These are phyloP conservation scores for Tethea ocularis DNA, from an alignment of 2,888 invertebrate species.

Conservation along the genomic window DNA sequence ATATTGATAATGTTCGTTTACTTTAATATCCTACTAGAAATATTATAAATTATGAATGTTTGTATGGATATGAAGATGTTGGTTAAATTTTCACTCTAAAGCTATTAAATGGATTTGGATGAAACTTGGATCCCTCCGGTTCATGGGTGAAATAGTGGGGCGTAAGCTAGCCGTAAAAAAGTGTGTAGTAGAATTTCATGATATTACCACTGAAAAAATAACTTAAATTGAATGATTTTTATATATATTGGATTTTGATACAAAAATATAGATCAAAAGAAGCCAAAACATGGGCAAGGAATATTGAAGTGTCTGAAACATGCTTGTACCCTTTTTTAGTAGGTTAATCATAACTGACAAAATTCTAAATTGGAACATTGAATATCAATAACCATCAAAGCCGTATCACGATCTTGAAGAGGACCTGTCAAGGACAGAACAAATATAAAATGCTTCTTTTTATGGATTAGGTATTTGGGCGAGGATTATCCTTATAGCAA, in stretches of 20 bases:
- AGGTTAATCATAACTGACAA: slow-evolving; percentile 1
- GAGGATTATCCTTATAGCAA: slow-evolving; percentile 5
- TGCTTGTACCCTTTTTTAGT: neutral
- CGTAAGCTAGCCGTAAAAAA: too few species aligned
- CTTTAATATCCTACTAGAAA: too few species aligned
- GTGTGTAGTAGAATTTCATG: too few species aligned
- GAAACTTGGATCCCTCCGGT: too few species aligned
- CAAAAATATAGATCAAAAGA: neutral
- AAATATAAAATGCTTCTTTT: slow-evolving; percentile 5
- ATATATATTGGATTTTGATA: too few species aligned
- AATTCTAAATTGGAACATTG: neutral
- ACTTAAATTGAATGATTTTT: too few species aligned
- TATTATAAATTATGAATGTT: too few species aligned
- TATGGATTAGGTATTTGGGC: slow-evolving; percentile 1
- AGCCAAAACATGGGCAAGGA: neutral
- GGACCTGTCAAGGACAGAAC: neutral
- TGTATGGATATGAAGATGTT: too few species aligned
- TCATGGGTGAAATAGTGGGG: too few species aligned
- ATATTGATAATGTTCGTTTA: neutral
- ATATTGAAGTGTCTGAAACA: neutral
- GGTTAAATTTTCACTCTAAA: too few species aligned
- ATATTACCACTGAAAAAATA: too few species aligned
- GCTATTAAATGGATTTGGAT: too few species aligned
- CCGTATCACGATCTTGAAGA: neutral
- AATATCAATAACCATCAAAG: slow-evolving; percentile 5